Evolutionary conservation across 2,888 invertebrate genomes (phyloP), one percentile per base, ranked within the genome.

Genomic region (Electrophaes corylata): DNA sequence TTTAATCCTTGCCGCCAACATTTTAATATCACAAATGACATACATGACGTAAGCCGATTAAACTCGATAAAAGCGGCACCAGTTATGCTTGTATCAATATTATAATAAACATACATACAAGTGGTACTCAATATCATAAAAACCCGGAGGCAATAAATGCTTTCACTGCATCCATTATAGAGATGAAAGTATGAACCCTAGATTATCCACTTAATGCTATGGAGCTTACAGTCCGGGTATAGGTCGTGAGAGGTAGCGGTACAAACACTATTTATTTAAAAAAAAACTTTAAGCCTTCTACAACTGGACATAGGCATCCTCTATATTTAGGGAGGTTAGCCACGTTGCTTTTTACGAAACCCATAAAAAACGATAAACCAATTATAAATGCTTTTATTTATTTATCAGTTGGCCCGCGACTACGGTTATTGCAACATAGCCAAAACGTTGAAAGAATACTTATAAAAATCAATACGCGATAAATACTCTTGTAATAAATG

Each of bases 171-270:
- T 87, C 85, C 88, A 88, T 87, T 88, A 86, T 78, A 77, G 73
- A 83, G 84, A 88, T 89, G 86, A 82, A 84, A 84, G 84, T 86
- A 86, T 88, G 83, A 83, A 86, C 83, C 81, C 75, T 62, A 63
- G 84, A 89, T 88, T 88, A 90, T 85, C 83, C 79, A 84, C 83
- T 88, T 86, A 84, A 86, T 85, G 79, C 85, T 80, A 75, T 74
- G 73, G 66, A 64, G 75, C 70, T 74, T 75, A 75, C 65, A 54
- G 57, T 18, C 20, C 35, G 16, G 16, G 70, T 51, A 1, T 55
- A 56, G 67, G 64, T 10, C 11, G 20, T 43, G 16, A 11, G 41
- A 10, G 23, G n/a, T 19, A 57, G 56, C 57, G 57, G 44, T 57
- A 44, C 0, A 3, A 35, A 23, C 14, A 10, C 23, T 16, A 3